Percentiles rank a stretch among this genome's conserved stretches.
Evolutionary conservation across 2,888 invertebrate genomes (phyloP).

Genomic region (Folsomia candida): DNA sequence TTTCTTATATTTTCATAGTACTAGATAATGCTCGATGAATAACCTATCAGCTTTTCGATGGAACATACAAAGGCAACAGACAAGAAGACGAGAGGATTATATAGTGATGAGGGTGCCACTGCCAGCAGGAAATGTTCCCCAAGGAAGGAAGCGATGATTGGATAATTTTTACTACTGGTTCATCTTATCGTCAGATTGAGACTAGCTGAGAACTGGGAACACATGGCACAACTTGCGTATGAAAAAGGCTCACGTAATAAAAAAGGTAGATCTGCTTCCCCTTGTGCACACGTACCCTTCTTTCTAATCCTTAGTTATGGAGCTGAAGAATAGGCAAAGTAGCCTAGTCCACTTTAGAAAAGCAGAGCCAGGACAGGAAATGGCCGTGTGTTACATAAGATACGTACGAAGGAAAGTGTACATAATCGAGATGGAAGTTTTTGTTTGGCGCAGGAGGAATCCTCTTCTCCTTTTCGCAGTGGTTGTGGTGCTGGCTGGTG

Average conservation of each 20-base stretch:
- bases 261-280: neutral
- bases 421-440: too few species aligned
- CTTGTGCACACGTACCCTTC: too few species aligned
- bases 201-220: neutral
- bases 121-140: neutral
- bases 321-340: neutral
- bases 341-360: neutral
- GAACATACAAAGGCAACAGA: too few species aligned
- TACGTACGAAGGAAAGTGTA: neutral
- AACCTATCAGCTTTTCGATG: too few species aligned
- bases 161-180: neutral
- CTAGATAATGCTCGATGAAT: too few species aligned
- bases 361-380: neutral
- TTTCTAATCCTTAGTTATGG: neutral
- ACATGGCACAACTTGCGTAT: neutral
- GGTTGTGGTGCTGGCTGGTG: too few species aligned
- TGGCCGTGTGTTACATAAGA: neutral
- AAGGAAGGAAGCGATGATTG: slow-evolving; percentile 7
- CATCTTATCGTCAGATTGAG: slow-evolving; percentile 7
- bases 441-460: too few species aligned
- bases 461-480: too few species aligned
- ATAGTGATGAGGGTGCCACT: too few species aligned
- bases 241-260: neutral
- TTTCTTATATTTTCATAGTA: too few species aligned
- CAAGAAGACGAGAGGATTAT: too few species aligned